These are phyloP conservation scores for Cuniculus paca DNA, from an alignment of 2,797 vertebrate genomes.

Conservation along the genomic window DNA sequence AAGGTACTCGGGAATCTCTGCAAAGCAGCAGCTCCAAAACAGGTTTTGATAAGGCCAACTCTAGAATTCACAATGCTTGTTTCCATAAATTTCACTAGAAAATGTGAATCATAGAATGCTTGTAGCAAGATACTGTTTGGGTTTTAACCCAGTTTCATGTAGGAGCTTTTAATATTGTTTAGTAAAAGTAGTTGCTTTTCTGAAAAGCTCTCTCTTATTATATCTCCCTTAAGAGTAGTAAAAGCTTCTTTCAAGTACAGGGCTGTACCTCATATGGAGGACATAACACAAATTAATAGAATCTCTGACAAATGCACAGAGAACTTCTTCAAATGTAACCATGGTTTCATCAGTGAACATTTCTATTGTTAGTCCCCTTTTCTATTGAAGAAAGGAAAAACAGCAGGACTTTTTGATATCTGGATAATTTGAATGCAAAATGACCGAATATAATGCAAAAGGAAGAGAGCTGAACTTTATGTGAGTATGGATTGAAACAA, in stretches of 20 bases:
- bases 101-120: neutral
- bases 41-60: neutral
- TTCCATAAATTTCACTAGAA: neutral
- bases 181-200: conserved; percentile 34
- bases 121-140: conserved; percentile 41
- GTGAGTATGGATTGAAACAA: conserved; percentile 48
- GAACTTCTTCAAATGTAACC: conserved; percentile 84
- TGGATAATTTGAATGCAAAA: conserved; percentile 77
- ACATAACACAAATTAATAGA: conserved; percentile 79
- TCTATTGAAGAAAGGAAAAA: conserved; percentile 79
- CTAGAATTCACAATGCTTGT: neutral
- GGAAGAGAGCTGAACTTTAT: conserved; percentile 69
- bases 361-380: conserved; percentile 84
- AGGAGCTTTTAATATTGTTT: conserved; percentile 21
- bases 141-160: neutral
- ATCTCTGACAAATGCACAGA: conserved; percentile 74
- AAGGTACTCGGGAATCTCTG: neutral
- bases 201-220: neutral
- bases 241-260: conserved; percentile 62
- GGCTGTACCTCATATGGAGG: conserved; percentile 67
- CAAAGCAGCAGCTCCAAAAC: neutral
- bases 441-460: conserved; percentile 74
- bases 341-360: conserved; percentile 85
- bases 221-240: conserved; percentile 6
- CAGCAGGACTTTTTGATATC: conserved; percentile 80